Base-by-base conservation (phyloP, 1,140 invertebrate genomes). In the Drosophila mayri region DNA sequence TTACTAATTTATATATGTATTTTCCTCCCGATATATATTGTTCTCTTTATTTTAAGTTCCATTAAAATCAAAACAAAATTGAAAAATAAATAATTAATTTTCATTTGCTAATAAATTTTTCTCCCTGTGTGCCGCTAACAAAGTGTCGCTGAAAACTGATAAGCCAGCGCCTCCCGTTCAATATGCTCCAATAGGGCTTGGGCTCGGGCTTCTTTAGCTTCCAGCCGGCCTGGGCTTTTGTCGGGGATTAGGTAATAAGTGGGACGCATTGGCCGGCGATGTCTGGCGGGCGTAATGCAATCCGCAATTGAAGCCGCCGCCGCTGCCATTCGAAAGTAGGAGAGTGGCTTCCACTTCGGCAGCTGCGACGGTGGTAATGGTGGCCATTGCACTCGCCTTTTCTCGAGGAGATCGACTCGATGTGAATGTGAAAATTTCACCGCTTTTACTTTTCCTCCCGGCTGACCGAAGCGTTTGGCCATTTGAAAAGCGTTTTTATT, bases 361-460 rank as follows among this genome's bases (percentile, higher is more conserved):
- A 78, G 64, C 47, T 60, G 64, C 16, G 20, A 37, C 44, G 66
- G 61, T 58, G 47, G 25, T 25, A 25, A 49, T 35, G 52, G 22
- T 67, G 64, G 63, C 52, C 80, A 79, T 81, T 83, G 85, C 84
- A 88, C 82, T 86, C 83, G 71, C 62, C 52, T 55, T 55, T 71
- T 76, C 57, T 78, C 68, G 84, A 90, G 71, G 76, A 87, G 83
- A 87, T 87, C 83, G 61, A 82, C 75, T 65, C 81, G 59, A 77
- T 90, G 84, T 90, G 84, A 88, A 88, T 90, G 84, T 87, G 85
- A 90, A 88, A 90, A 84, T 88, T 88, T 88, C 84, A 90, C 84
- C 85, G 84, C 84, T 88, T 88, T 88, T 88, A 88, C 84, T 88
- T 88, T 85, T 90, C 67, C 55, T 5, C 60, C 75, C 37, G 60